A percentile compares a stretch with the other conserved stretches of the same genome.
Evolutionary conservation across 1,140 invertebrate genomes (phyloP).

Genomic region (Leucophenga varia): DNA sequence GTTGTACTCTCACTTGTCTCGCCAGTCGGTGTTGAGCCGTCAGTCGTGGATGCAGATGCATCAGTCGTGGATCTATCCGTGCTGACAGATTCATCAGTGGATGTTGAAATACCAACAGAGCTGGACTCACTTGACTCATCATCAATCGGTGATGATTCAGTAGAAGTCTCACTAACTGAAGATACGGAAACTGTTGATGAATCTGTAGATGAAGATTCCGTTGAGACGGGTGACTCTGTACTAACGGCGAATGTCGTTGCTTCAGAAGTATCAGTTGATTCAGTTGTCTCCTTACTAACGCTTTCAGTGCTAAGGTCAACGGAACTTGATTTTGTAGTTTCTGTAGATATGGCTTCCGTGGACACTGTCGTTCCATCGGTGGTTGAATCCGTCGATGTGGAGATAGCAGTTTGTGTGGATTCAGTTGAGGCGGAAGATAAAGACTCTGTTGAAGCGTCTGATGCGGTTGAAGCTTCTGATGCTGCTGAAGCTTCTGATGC

Average conservation of each 20-base stretch:
- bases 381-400: constrained; percentile 15
- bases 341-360: not conserved
- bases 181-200: constrained; percentile 6
- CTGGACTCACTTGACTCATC: constrained; percentile 14
- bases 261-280: constrained; percentile 12
- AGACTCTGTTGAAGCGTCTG: constrained; percentile 22
- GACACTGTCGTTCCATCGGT: not conserved
- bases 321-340: not conserved
- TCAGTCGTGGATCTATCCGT: constrained; percentile 17
- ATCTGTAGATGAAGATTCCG: constrained; percentile 11
- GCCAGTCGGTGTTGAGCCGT: constrained; percentile 15
- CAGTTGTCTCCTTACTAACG: constrained; percentile 5
- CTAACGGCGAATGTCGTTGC: constrained; percentile 8
- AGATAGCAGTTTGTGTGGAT: constrained; percentile 9
- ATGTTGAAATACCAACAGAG: constrained; percentile 5
- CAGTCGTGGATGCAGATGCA: constrained; percentile 24
- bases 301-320: not conserved
- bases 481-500: constrained; percentile 24
- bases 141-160: constrained; percentile 4
- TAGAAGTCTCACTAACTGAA: constrained; percentile 4
- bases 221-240: not conserved
- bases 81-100: constrained; percentile 15
- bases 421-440: constrained; percentile 21
- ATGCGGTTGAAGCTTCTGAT: constrained; percentile 17
- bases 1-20: constrained; percentile 6